phyloP scores from a whole-genome alignment of 2,113 vertebrate genomes.

The Passer domesticus region DNA sequence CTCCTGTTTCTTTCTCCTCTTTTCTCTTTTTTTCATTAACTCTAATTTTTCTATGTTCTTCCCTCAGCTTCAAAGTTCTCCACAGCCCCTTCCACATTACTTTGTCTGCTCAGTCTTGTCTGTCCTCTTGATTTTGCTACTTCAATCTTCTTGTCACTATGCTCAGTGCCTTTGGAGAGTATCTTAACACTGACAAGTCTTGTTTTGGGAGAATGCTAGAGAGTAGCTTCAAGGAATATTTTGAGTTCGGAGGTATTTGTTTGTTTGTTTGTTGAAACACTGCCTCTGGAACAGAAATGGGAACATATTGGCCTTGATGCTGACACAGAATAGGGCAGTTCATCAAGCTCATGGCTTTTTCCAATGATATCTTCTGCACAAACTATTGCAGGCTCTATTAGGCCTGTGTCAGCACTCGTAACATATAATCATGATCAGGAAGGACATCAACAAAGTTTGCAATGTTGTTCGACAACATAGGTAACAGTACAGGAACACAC shows the following conservation, averaged over 20 bases:
- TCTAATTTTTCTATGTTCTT: neutral
- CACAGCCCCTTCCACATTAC: neutral
- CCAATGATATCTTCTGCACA: neutral
- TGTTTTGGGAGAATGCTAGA: neutral
- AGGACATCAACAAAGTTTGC: neutral
- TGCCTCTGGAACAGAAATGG: neutral
- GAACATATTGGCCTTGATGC: neutral
- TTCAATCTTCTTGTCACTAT: neutral
- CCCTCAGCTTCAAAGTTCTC: neutral
- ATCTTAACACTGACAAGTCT: neutral
- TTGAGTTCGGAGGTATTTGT: neutral
- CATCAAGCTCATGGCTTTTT: neutral
- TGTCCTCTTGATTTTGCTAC: neutral
- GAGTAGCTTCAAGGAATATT: neutral
- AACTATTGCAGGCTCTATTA: neutral
- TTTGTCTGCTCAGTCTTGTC: neutral
- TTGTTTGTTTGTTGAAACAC: neutral
- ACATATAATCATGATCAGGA: neutral
- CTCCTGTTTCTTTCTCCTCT: neutral
- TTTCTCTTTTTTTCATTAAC: neutral
- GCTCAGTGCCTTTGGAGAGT: neutral
- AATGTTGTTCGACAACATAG: neutral
- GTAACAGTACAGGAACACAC: neutral
- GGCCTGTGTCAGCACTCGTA: neutral
- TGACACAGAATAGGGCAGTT: neutral